These are phyloP conservation scores for Automeris io DNA, from an alignment of 2,888 invertebrate species.

Conservation along the genomic window DNA sequence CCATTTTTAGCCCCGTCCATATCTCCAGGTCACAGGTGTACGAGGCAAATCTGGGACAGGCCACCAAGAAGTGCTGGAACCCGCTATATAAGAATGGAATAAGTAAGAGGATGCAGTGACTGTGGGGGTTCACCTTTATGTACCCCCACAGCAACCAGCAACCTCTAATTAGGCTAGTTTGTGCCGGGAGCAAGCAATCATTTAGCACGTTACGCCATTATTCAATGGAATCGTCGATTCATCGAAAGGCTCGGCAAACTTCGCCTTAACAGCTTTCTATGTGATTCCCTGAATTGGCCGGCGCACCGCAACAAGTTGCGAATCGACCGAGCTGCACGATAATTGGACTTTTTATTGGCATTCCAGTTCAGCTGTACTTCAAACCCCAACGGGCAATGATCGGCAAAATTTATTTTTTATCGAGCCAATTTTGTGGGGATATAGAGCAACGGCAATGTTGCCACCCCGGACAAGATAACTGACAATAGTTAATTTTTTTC, in stretches of 20 bases:
- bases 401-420: conserved; percentile 4
- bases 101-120: too few relatives aligned
- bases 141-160: too few relatives aligned
- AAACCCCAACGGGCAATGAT: conserved; percentile 1
- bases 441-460: neutral
- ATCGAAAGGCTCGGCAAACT: conserved; percentile 10
- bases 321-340: conserved; percentile 13
- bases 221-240: too few relatives aligned
- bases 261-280: conserved; percentile 13
- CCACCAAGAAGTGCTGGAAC: too few relatives aligned
- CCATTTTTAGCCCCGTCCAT: too few relatives aligned
- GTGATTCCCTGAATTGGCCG: conserved; percentile 6
- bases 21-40: too few relatives aligned
- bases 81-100: too few relatives aligned
- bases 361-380: conserved; percentile 18
- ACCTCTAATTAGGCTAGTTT: too few relatives aligned
- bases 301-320: conserved; percentile 20
- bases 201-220: neutral
- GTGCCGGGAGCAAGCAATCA: neutral
- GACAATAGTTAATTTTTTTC: neutral
- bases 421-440: conserved; percentile 2
- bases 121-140: too few relatives aligned
- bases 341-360: conserved; percentile 26
- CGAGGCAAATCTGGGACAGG: too few relatives aligned
- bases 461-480: neutral